Evolutionary conservation across 92 coral and sea anemone species (phyloP).

Genomic region (Phenganax stokvisi): DNA sequence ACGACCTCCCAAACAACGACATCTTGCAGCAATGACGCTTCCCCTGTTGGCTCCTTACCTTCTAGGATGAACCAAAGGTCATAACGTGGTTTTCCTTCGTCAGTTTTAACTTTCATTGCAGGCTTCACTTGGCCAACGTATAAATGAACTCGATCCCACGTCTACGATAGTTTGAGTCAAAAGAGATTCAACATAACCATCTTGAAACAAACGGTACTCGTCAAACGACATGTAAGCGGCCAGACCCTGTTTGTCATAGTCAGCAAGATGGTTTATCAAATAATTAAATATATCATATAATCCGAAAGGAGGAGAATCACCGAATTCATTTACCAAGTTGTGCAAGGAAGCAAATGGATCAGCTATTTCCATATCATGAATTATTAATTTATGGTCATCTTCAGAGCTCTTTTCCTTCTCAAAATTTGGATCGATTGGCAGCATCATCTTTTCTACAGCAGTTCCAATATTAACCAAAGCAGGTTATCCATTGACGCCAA

Average conservation of each 20-base stretch:
- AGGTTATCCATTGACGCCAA: background rate
- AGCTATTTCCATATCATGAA: slow-evolving; percentile 7
- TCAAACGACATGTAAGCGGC: slow-evolving; percentile 19
- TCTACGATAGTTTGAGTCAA: slow-evolving; percentile 1
- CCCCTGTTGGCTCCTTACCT: slow-evolving; percentile 22
- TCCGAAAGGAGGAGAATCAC: too few relatives aligned
- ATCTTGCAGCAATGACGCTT: slow-evolving; percentile 30
- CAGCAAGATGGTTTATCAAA: background rate
- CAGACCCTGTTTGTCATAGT: background rate
- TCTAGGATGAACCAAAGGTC: slow-evolving; percentile 5
- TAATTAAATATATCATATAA: too few relatives aligned
- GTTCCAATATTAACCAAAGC: background rate
- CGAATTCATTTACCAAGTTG: too few relatives aligned
- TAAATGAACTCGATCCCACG: slow-evolving; percentile 49
- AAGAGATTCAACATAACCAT: slow-evolving; percentile 9
- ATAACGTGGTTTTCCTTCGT: slow-evolving; percentile 14
- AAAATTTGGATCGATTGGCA: slow-evolving; percentile 27
- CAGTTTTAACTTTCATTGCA: slow-evolving; percentile 41
- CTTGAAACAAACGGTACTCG: slow-evolving; percentile 14
- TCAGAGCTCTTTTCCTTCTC: slow-evolving; percentile 8
- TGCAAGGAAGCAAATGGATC: too few relatives aligned
- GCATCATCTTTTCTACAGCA: slow-evolving; percentile 5
- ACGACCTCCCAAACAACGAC: slow-evolving; percentile 33
- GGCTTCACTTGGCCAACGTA: slow-evolving; percentile 50
- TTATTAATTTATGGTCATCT: slow-evolving; percentile 11